phyloP scores from a whole-genome alignment of 2,888 invertebrate species.

The Cataglyphis livida region DNA sequence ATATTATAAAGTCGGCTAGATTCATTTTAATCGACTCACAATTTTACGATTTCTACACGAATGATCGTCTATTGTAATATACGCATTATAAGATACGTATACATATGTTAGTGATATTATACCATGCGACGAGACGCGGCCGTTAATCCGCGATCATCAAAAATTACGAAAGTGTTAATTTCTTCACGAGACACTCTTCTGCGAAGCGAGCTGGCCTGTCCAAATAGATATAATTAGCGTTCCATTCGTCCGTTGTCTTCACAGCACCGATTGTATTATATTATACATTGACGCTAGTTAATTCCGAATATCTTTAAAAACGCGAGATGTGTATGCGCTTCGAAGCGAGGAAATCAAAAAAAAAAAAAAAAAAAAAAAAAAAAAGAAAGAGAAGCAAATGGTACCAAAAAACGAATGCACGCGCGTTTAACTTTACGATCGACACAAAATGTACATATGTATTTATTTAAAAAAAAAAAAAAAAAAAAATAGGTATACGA shows the following conservation, averaged over 20 bases:
- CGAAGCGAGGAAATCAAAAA: conserved; percentile 43
- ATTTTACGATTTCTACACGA: conserved; percentile 73
- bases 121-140: conserved; percentile 61
- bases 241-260: conserved; percentile 51
- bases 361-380: conserved; percentile 26
- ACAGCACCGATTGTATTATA: conserved; percentile 46
- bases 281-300: conserved; percentile 30
- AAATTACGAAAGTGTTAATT: conserved; percentile 44
- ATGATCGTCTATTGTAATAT: conserved; percentile 74
- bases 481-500: conserved; percentile 61
- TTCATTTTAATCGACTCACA: conserved; percentile 74
- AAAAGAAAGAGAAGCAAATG: conserved; percentile 30
- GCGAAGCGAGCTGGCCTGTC: conserved; percentile 42
- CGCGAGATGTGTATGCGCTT: conserved; percentile 29
- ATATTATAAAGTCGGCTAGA: conserved; percentile 72
- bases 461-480: conserved; percentile 59
- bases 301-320: conserved; percentile 9
- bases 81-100: conserved; percentile 69
- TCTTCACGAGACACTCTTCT: conserved; percentile 30
- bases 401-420: conserved; percentile 56
- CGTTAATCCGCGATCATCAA: conserved; percentile 26
- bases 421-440: conserved; percentile 65
- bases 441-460: conserved; percentile 71
- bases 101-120: conserved; percentile 71
- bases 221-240: conserved; percentile 33